Conservation (phyloP, 2,797 vertebrate species). For the Paedocypris micromegethes region DNA sequence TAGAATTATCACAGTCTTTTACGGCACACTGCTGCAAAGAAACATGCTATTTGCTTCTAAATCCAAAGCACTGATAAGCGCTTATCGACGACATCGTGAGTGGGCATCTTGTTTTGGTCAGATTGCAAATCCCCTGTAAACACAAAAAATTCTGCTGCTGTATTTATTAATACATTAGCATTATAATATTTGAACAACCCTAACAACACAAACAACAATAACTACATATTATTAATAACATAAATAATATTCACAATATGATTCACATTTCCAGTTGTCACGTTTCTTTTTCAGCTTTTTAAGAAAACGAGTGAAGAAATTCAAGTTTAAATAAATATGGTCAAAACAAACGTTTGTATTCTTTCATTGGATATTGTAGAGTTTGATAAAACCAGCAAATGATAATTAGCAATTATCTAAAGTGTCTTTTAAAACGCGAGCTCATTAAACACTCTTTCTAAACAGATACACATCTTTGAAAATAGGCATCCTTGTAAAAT, state of each 20-base stretch:
- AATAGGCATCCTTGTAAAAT: slow-evolving; percentile 23
- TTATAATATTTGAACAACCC: slow-evolving; percentile 55
- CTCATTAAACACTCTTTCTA: too few species aligned
- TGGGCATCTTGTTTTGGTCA: slow-evolving; percentile 53
- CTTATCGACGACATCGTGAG: slow-evolving; percentile 74
- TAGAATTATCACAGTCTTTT: slow-evolving; percentile 48
- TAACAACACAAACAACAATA: background rate
- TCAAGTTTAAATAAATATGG: too few species aligned
- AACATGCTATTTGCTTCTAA: slow-evolving; percentile 52
- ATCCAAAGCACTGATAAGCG: slow-evolving; percentile 81
- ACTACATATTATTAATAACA: background rate
- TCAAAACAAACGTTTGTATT: too few species aligned
- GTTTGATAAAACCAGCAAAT: too few species aligned
- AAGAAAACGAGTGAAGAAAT: too few species aligned
- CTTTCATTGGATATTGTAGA: too few species aligned
- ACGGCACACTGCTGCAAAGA: slow-evolving; percentile 31
- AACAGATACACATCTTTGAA: slow-evolving; percentile 3
- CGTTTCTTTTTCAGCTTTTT: too few species aligned
- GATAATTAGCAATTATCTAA: too few species aligned
- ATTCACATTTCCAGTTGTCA: too few species aligned
- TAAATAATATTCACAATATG: too few species aligned
- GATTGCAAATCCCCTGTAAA: slow-evolving; percentile 70
- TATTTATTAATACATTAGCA: slow-evolving; percentile 60
- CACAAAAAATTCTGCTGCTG: slow-evolving; percentile 50
- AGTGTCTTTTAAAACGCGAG: too few species aligned